Base-by-base conservation (phyloP, 2,888 invertebrate genomes). In the Ophion slaviceki region DNA sequence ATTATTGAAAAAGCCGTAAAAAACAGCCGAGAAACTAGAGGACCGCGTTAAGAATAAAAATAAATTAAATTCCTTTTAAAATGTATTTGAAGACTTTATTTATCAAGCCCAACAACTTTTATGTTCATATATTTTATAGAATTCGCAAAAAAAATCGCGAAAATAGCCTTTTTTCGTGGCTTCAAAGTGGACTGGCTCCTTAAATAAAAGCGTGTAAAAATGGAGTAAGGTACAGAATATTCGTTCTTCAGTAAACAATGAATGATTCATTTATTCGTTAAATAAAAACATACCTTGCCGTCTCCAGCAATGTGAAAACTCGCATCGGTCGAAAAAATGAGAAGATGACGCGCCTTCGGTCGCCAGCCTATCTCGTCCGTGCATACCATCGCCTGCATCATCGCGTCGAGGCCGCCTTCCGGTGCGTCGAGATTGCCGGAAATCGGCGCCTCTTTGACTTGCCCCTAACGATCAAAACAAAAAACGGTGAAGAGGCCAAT, bases 371-470 rank as follows among this genome's bases (percentile, higher is more conserved):
- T 97, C 88, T 95, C 93, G 17, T 96, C 90, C 87, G 95, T 94
- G 90, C 97, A 97, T 6, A 96, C 96, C 84, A 98, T 96, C 0
- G 96, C 97, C 94, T 98, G 98, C 95, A 98, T 97, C 40, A 98
- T 95, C 4, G 97, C 98, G 92, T 98, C 98, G 72, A 98, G 95
- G 0, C 98, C 97, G 8, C 98, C 98, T 94, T 98, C 98, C 0
- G 97, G 97, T 0, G 93, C 90, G 91, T 97, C 97, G 80, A 96
- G 91, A 93, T 96, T 96, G 1, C 92, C 93, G 1, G 96, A 96
- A 40, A 94, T 92, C 7, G 92, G 88, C 0, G 95, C 94, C 0
- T 91, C 87, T 0, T 94, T 93, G 1, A 96, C 94, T 70, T 92
- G 89, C 0, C 89, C 84, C 88, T 92, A 32, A 59, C 2, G 67